These are phyloP conservation scores for Rhodeus uyekii DNA, from an alignment of 2,797 vertebrate genomes.

Conservation along the genomic window DNA sequence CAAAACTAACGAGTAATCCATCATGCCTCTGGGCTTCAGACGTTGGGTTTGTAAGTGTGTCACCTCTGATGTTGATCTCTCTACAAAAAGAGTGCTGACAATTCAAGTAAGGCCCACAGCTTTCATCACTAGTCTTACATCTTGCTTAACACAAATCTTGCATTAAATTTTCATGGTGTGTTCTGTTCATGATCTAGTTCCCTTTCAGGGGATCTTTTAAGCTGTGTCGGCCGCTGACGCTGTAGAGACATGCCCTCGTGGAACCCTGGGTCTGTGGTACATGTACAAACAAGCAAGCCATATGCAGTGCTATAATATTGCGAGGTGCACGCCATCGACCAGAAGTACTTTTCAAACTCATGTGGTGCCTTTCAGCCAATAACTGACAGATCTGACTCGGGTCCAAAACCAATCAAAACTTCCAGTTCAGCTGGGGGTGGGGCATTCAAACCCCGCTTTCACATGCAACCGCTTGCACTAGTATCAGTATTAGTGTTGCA, in stretches of 20 bases:
- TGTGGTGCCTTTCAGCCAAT: too few species aligned
- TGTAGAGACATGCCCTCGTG: background rate
- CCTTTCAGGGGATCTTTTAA: background rate
- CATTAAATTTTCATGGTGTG: background rate
- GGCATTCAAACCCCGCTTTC: too few species aligned
- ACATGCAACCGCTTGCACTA: too few species aligned
- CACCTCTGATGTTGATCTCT: constrained; percentile 26
- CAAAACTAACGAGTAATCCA: constrained; percentile 49
- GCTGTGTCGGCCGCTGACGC: background rate
- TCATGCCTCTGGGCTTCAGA: constrained; percentile 34
- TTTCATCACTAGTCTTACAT: constrained; percentile 8
- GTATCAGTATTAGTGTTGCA: too few species aligned
- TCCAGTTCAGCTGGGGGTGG: too few species aligned
- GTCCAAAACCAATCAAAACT: too few species aligned
- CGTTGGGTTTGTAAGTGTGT: constrained; percentile 16
- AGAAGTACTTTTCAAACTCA: too few species aligned
- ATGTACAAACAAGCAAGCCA: background rate
- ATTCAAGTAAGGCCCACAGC: constrained; percentile 8
- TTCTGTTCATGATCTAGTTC: background rate
- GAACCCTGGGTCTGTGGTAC: background rate
- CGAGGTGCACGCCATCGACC: too few species aligned
- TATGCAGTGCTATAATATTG: background rate
- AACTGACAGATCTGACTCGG: too few species aligned
- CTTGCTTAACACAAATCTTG: background rate
- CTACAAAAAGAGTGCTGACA: constrained; percentile 30